phyloP scores from a whole-genome alignment of 2,888 invertebrate species.

The Polydrusus pterygomalis region DNA sequence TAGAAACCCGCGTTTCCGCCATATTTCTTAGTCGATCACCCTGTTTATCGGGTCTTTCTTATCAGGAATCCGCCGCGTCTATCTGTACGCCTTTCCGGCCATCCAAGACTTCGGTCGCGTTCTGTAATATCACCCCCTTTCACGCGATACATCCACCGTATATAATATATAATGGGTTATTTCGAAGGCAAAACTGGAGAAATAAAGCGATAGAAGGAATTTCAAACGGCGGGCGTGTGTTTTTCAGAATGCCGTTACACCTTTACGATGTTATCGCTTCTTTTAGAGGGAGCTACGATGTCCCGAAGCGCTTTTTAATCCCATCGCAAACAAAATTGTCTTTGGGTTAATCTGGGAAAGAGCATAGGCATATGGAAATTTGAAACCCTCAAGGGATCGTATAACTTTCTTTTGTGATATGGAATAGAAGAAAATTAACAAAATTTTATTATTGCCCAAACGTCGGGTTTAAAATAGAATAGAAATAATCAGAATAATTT shows the following conservation, averaged over 20 bases:
- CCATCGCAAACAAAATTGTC: slow-evolving; percentile 11
- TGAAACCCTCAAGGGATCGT: neutral
- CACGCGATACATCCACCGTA: slow-evolving; percentile 59
- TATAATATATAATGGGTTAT: slow-evolving; percentile 57
- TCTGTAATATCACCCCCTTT: slow-evolving; percentile 63
- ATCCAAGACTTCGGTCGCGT: slow-evolving; percentile 66
- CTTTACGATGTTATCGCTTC: slow-evolving; percentile 26
- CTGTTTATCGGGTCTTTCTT: slow-evolving; percentile 66
- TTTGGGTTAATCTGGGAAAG: slow-evolving; percentile 4
- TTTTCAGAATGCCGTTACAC: slow-evolving; percentile 32
- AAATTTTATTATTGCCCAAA: too few species aligned
- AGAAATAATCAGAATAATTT: too few species aligned
- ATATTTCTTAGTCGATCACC: slow-evolving; percentile 69
- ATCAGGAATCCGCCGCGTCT: slow-evolving; percentile 66
- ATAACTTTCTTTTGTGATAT: too few species aligned
- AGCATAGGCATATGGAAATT: slow-evolving; percentile 7
- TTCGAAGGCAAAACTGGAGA: slow-evolving; percentile 53
- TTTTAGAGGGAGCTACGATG: neutral
- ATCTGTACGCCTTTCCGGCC: slow-evolving; percentile 68
- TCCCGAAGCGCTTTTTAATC: slow-evolving; percentile 8
- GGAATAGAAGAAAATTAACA: too few species aligned
- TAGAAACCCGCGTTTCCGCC: slow-evolving; percentile 68
- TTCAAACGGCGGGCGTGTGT: slow-evolving; percentile 54
- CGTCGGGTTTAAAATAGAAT: too few species aligned
- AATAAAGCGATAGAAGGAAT: slow-evolving; percentile 43